These are phyloP conservation scores for Paramormyrops kingsleyae DNA, from an alignment of 2,113 vertebrate genomes.

Conservation along the genomic window DNA sequence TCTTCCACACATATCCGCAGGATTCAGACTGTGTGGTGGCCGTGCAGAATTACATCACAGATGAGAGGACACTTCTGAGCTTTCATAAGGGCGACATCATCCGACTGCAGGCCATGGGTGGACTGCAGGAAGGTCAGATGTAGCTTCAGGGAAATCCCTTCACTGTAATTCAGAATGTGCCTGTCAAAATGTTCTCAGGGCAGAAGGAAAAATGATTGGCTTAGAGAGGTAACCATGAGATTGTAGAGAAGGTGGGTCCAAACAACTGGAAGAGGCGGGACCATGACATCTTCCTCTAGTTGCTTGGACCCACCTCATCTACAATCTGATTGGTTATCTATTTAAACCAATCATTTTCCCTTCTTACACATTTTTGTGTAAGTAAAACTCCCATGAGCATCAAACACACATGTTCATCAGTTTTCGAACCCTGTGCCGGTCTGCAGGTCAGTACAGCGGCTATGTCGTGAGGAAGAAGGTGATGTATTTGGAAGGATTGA, in stretches of 20 bases:
- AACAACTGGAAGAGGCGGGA: background rate
- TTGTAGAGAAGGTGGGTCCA: background rate
- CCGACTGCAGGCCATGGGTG: conserved; percentile 76
- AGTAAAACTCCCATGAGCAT: background rate
- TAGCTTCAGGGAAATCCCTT: background rate
- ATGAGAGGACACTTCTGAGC: conserved; percentile 64
- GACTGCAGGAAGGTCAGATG: conserved; percentile 66
- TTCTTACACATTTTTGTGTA: background rate
- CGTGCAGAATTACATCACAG: conserved; percentile 77
- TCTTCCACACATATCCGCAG: conserved; percentile 41
- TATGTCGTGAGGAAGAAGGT: conserved; percentile 94
- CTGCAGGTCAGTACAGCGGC: conserved; percentile 75
- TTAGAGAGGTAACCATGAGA: background rate
- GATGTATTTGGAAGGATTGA: conserved; percentile 86
- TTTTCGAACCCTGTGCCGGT: conserved; percentile 11
- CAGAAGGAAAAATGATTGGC: background rate
- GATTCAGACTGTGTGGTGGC: conserved; percentile 91
- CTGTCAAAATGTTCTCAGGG: background rate
- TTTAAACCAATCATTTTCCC: too few species aligned
- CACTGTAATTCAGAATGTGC: background rate
- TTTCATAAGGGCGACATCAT: conserved; percentile 98
- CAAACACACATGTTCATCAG: background rate
- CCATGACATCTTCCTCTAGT: too few species aligned
- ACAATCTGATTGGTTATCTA: too few species aligned
- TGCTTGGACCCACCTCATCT: too few species aligned